Base-by-base conservation (phyloP, 2,113 vertebrate species). In the Bambusicola thoracicus region DNA sequence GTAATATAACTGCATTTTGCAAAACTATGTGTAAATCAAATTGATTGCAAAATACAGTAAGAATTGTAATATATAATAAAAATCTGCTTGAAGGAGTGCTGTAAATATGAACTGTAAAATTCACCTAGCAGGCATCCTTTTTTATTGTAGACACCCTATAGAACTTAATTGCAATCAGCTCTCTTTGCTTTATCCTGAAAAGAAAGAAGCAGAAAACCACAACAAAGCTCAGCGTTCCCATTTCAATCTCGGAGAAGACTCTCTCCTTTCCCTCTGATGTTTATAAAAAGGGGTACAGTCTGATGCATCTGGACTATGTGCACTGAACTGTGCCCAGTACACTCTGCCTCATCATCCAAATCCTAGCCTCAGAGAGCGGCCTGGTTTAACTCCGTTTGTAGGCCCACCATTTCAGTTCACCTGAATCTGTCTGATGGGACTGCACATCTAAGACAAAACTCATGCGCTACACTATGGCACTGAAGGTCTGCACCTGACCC, bases 251-350 rank as follows among this genome's bases (percentile, higher is more conserved):
- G 43, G 43, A 21, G 49, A 92, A 74, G 49, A 44, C 36, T 7
- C 3, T 66, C 10, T 91, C 21, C 20, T 81, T 59, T 85, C 59
- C 49, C 21, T 3, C 6, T 24, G 24, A 13, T 56, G 44, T 48
- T 55, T 58, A 36, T 63, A 8, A 43, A 8, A 43, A 41, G 59
- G 61, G 14, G 11, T 48, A 36, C 0, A 0, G 25, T 44, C 10
- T 55, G 40, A 69, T 48, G 72, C 65, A 65, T 73, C 13, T 46
- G 30, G 76, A 5, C 1, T 11, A 4, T 10, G 6, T 58, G 69
- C 41, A 17, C 34, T 74, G 59, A 24, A 43, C 55, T 2, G 1
- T 89, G 58, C 43, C 55, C 59, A 15, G 43, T 20, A 81, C n/a
- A 1, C 4, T 13, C 27, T 63, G 29, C 14, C 13, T 69, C 7